Evolutionary conservation across 2,113 vertebrate species (phyloP), one percentile per base, ranked within the genome.

Genomic region (Festucalex cinctus): DNA sequence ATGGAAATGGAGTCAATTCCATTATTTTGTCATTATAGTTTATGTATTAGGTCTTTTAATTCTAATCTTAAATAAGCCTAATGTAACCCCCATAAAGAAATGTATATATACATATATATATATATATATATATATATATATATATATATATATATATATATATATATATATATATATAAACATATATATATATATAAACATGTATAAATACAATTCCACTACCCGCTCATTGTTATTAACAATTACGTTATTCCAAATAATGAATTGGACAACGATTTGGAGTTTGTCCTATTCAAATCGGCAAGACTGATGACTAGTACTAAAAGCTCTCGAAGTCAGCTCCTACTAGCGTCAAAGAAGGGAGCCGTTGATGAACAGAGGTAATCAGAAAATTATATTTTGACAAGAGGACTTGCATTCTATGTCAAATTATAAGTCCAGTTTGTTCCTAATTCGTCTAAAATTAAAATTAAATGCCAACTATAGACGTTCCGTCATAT

Each of bases 181-280:
- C 28, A 32, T 32, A 32, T 2, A 32, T 32, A 9, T 39, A 24
- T 56, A 39, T 37, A 28, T 2, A n/a, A n/a, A n/a, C n/a, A n/a
- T n/a, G n/a, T n/a, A n/a, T n/a, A n/a, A n/a, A 44, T 24, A 53
- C 60, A 48, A 22, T n/a, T 48, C 6, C 19, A 28, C 41, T 37
- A 10, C 14, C 22, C n/a, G 8, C 12, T 32, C 69, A 59, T 71
- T 17, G n/a, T n/a, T n/a, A n/a, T n/a, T n/a, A n/a, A 24, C 26
- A 14, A 62, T 43, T 54, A 60, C 46, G 24, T n/a, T n/a, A 14
- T 66, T 24, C 35, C 54, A 44, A 75, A 73, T 8, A 60, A 60
- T 71, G 5, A 59, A 65, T 28, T 51, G 65, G 41, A 54, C 19
- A 37, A 3, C 12, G 20, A 9, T 28, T 9, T 20, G 22, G 22